Base-by-base conservation (phyloP, 2,888 invertebrate species). In the Silvanus unidentatus region DNA sequence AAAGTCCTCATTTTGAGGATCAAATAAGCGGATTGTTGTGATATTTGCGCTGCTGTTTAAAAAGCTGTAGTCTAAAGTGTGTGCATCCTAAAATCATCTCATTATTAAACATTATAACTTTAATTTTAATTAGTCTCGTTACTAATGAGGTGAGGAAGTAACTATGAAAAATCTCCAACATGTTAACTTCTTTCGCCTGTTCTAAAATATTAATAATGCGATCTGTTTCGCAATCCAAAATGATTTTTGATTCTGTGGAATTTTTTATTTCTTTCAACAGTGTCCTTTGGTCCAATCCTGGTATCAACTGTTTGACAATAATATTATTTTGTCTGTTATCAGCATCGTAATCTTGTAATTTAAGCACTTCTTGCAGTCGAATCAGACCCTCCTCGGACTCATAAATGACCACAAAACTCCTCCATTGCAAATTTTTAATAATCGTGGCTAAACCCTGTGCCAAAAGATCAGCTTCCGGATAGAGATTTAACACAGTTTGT, bases 111-210 rank as follows among this genome's bases (percentile, higher is more conserved):
- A 22, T 5, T 22, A 8, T 22, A 5, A 22, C 8, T 22, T 22
- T 22, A 22, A 5, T 3, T 22, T 22, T 22, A 22, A 22, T 22
- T 22, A n/a, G n/a, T n/a, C n/a, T n/a, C n/a, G n/a, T 71, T 70
- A 84, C 84, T 73, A 84, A 62, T 34, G 78, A 76, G 0, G 82
- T 80, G 39, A 84, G 64, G 39, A 84, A 72, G 57, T 78, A 82
- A 58, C 76, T 77, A 71, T 86, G 84, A 32, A 58, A 60, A 60
- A 85, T 82, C 3, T 83, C 85, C 54, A 92, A 75, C 73, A 94
- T 79, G 46, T 87, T 86, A 2, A 95, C 80, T 66, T 87, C 82
- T 53, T 81, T 78, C 0, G 93, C 90, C 72, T 93, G 86, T n/a
- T 75, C 71, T 35, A 71, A 52, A 43, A 69, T 54, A 14, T 75